Conservation (phyloP, 1,140 invertebrate species). For the Pygmarrhopalites habei region DNA sequence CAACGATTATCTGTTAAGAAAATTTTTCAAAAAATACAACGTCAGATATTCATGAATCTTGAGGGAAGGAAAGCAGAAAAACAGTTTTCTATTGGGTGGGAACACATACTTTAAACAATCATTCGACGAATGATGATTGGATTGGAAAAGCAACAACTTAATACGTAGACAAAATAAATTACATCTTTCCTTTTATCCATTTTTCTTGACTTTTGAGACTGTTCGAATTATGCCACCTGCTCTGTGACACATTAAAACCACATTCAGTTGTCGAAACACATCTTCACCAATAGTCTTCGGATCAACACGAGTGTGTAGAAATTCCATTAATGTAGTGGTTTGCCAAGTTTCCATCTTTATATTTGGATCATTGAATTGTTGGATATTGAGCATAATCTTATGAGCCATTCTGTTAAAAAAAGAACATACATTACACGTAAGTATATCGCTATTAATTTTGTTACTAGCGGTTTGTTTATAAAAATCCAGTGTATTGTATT, state of each 20-base stretch:
- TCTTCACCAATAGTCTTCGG: not conserved
- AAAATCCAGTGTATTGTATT: not conserved
- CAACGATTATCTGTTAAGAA: too few relatives aligned
- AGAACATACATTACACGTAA: too few relatives aligned
- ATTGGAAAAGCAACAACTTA: not conserved
- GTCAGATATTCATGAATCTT: not conserved
- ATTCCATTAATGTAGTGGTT: constrained; percentile 24
- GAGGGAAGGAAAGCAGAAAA: not conserved
- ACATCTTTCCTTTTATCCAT: not conserved
- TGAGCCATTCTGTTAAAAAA: constrained; percentile 15
- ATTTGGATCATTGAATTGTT: constrained; percentile 5
- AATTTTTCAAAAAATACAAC: too few relatives aligned
- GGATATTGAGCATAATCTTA: constrained; percentile 17
- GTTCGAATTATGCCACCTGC: constrained; percentile 9
- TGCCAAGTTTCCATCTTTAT: constrained; percentile 16
- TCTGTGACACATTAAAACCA: constrained; percentile 25
- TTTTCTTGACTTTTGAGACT: constrained; percentile 13
- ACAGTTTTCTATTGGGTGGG: not conserved
- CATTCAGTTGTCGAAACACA: constrained; percentile 21
- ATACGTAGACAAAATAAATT: not conserved
- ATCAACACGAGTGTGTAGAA: constrained; percentile 22
- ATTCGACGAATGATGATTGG: not conserved
- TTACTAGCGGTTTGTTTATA: not conserved
- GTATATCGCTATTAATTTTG: too few relatives aligned
- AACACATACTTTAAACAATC: not conserved